A percentile compares a stretch with the other conserved stretches of the same genome.
These are phyloP conservation scores for Phoebastria nigripes DNA, from an alignment of 2,797 vertebrate genomes.

Conservation along the genomic window DNA sequence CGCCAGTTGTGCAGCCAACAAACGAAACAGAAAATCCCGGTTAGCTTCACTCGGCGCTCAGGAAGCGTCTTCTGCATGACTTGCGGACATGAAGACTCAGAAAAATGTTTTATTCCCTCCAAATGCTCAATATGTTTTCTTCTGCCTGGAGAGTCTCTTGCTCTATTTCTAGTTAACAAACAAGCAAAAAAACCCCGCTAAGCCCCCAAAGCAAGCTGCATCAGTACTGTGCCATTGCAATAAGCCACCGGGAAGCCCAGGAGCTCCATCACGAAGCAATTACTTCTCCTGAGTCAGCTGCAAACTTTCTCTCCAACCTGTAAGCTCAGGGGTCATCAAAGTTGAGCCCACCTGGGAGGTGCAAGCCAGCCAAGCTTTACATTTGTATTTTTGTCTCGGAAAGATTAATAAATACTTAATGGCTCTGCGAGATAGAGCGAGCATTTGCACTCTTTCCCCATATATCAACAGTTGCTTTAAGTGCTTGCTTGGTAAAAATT, in stretches of 20 bases:
- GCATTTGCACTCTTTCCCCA: neutral
- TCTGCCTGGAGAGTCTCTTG: neutral
- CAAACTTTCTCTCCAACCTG: neutral
- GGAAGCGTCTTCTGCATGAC: neutral
- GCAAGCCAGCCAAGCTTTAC: neutral
- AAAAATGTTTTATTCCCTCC: neutral
- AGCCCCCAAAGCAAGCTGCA: neutral
- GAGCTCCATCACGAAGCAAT: neutral
- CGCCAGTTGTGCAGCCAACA: neutral
- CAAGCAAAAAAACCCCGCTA: neutral
- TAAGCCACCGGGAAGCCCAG: accelerated
- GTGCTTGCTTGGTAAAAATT: neutral
- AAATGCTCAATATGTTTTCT: neutral
- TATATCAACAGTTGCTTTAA: neutral
- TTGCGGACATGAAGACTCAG: neutral
- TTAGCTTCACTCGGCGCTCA: accelerated
- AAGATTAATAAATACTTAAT: conserved; percentile 17
- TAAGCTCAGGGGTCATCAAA: neutral
- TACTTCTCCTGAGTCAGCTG: neutral
- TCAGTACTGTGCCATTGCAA: accelerated
- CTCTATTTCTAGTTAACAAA: neutral
- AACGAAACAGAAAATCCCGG: neutral
- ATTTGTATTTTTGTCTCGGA: neutral
- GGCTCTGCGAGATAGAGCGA: neutral
- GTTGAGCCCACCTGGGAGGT: neutral